A percentile compares a stretch with the other conserved stretches of the same genome.
Conservation (phyloP, 2,113 vertebrate species). For the Chamaetylas fuelleborni region DNA sequence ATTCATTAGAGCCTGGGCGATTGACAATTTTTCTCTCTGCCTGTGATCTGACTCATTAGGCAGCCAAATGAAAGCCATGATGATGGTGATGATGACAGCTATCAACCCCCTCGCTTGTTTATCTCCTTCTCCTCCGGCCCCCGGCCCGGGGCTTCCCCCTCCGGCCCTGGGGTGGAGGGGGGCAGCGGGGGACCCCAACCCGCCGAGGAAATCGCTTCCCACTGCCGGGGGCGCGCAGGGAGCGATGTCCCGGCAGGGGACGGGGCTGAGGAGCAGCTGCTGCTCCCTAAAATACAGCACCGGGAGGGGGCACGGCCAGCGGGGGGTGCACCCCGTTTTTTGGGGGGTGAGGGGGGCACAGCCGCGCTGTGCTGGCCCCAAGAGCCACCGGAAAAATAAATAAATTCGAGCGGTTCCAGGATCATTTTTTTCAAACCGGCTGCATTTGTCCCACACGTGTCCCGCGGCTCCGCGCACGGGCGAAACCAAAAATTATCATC, state of each 20-base stretch:
- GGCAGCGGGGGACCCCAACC: neutral
- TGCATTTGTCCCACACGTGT: neutral
- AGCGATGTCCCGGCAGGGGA: neutral
- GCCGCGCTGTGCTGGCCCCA: neutral
- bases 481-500: fast-evolving
- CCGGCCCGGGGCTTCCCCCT: constrained; percentile 22
- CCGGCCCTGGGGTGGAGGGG: neutral
- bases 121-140: constrained; percentile 76
- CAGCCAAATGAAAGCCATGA: constrained; percentile 86
- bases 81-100: constrained; percentile 81
- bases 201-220: neutral
- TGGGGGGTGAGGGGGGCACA: too few relatives aligned
- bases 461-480: neutral
- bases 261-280: neutral
- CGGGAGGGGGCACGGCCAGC: neutral
- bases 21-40: constrained; percentile 89
- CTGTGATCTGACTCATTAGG: constrained; percentile 86
- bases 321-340: neutral
- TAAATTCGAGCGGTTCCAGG: fast-evolving
- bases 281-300: neutral
- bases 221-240: neutral
- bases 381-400: neutral
- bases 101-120: constrained; percentile 82
- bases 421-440: too few relatives aligned
- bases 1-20: constrained; percentile 90